Conservation (phyloP, 2,797 vertebrate genomes). For the Gastrophryne carolinensis region DNA sequence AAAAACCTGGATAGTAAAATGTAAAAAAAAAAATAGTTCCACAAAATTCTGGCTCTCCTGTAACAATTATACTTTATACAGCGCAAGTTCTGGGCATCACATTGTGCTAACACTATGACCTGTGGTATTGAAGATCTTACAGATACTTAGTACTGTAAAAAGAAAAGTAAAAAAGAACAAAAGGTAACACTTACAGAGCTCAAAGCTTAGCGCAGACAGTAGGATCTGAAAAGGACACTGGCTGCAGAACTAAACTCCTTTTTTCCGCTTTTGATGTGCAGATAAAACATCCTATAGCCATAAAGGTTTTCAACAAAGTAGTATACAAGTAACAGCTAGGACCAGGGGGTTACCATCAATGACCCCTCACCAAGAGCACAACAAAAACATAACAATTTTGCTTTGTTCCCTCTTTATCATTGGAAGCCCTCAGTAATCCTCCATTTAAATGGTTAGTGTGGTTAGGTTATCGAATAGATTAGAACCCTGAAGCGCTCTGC, state of each 20-base stretch:
- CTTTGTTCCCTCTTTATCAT: too few relatives aligned
- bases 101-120: constrained; percentile 15
- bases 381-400: too few relatives aligned
- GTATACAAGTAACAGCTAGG: not conserved
- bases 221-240: not conserved
- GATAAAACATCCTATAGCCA: constrained; percentile 6
- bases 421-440: too few relatives aligned
- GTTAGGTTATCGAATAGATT: too few relatives aligned
- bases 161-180: constrained; percentile 16
- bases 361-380: not conserved
- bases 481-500: too few relatives aligned
- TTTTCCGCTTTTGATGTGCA: constrained; percentile 1
- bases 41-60: not conserved
- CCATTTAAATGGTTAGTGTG: too few relatives aligned
- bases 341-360: not conserved
- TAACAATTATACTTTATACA: constrained; percentile 5
- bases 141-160: constrained; percentile 14
- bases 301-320: not conserved
- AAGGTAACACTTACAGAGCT: constrained; percentile 28
- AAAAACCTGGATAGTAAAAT: not conserved
- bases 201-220: constrained; percentile 26
- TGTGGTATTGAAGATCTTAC: constrained; percentile 22
- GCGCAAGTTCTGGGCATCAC: not conserved
- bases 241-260: constrained; percentile 1
- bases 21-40: not conserved